A percentile compares a stretch with the other conserved stretches of the same genome.
These are phyloP conservation scores for Zootermopsis nevadensis DNA, from an alignment of 2,888 invertebrate genomes.

Conservation along the genomic window DNA sequence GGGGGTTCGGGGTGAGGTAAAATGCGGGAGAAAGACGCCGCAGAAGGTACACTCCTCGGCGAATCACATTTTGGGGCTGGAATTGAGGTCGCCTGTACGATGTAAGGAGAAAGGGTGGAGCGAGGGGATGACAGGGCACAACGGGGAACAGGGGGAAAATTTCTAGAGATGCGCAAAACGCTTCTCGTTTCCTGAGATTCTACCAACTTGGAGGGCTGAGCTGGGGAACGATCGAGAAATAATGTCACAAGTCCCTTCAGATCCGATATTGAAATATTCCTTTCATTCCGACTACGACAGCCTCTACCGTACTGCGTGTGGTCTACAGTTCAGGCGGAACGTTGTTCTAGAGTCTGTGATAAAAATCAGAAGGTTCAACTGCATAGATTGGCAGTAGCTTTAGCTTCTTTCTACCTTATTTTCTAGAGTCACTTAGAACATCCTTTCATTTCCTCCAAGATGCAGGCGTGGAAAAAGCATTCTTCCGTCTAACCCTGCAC, in stretches of 20 bases:
- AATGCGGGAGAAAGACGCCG: constrained; percentile 33
- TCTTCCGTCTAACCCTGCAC: background rate
- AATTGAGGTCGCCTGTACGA: constrained; percentile 15
- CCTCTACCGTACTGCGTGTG: background rate
- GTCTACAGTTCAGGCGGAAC: background rate
- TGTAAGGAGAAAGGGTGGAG: constrained; percentile 34
- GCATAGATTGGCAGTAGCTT: too few relatives aligned
- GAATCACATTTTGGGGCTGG: constrained; percentile 39
- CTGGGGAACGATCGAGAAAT: background rate
- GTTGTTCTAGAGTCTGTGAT: background rate
- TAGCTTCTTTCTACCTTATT: too few relatives aligned
- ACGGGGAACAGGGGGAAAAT: background rate
- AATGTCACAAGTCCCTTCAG: background rate
- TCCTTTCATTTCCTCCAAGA: constrained; percentile 19
- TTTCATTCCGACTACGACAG: background rate
- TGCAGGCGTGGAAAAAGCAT: constrained; percentile 3
- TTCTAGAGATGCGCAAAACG: constrained; percentile 38
- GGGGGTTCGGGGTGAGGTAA: background rate
- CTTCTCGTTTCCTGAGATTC: constrained; percentile 10
- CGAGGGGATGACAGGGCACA: constrained; percentile 8
- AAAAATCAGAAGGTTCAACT: background rate
- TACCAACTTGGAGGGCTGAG: constrained; percentile 26
- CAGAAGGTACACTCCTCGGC: constrained; percentile 31
- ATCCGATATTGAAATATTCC: background rate
- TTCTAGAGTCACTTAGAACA: constrained; percentile 2